Conservation (phyloP, 64 coral and sea anemone genomes). For the Hydrozoanthus tunicans region DNA sequence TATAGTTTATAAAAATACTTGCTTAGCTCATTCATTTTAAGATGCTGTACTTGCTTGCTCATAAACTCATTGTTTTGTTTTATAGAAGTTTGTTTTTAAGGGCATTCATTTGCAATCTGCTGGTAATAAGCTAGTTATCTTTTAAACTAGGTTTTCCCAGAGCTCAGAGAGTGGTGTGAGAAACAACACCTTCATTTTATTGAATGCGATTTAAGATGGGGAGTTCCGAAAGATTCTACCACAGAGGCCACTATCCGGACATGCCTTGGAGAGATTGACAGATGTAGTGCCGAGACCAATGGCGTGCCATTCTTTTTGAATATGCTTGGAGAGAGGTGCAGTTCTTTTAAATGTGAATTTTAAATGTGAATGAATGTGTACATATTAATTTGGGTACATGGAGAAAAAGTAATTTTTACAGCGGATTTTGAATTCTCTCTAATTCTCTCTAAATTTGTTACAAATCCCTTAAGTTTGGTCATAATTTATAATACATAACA, state of each 20-base stretch:
- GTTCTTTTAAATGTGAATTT: not conserved
- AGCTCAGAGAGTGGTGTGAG: conserved; percentile 88
- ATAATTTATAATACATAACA: no score
- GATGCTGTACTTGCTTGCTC: no score
- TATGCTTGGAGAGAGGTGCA: conserved; percentile 84
- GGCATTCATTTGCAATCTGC: no score
- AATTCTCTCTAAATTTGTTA: no score
- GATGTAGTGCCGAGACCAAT: conserved; percentile 70
- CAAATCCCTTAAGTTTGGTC: no score
- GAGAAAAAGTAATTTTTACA: no score
- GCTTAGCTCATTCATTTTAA: no score
- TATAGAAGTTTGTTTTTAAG: no score
- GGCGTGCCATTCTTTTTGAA: conserved; percentile 81
- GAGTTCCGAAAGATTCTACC: conserved; percentile 78
- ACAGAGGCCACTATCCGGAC: conserved; percentile 77
- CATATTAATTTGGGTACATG: not conserved
- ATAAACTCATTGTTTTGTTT: no score
- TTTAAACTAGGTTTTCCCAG: conserved; percentile 66
- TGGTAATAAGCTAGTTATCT: not conserved
- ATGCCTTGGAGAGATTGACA: conserved; percentile 83
- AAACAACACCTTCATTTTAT: conserved; percentile 66
- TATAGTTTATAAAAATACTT: no score
- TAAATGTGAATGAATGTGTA: no score
- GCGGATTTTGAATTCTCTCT: no score
- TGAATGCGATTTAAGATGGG: conserved; percentile 88